Conservation (phyloP, 1,140 invertebrate species). For the Drosophila albomicans region DNA sequence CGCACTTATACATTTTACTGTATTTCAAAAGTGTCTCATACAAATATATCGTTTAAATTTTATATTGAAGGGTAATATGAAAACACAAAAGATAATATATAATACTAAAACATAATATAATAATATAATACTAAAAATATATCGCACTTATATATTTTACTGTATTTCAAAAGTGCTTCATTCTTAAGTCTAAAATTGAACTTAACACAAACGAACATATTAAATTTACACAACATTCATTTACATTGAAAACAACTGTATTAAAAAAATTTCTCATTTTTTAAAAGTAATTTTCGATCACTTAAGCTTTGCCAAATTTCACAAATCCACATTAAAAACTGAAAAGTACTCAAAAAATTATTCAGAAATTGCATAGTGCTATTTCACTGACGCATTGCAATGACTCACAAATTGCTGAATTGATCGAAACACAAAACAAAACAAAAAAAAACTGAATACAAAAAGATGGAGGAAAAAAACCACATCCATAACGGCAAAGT, state of each 20-base stretch:
- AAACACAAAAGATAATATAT: too few relatives aligned
- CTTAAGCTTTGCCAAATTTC: slow-evolving; percentile 2
- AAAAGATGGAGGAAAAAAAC: slow-evolving; percentile 25
- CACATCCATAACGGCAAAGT: slow-evolving; percentile 55
- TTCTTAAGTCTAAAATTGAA: too few relatives aligned
- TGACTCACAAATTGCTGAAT: slow-evolving; percentile 28
- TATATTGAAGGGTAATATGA: too few relatives aligned
- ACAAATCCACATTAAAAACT: slow-evolving; percentile 31
- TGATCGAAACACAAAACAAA: not conserved
- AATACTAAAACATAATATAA: too few relatives aligned
- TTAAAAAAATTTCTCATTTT: not conserved
- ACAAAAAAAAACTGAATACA: slow-evolving; percentile 7
- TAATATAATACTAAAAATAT: too few relatives aligned
- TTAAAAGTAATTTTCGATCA: not conserved
- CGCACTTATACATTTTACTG: too few relatives aligned
- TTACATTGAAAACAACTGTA: not conserved
- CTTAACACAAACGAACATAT: too few relatives aligned
- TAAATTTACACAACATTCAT: too few relatives aligned
- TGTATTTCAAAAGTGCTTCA: too few relatives aligned
- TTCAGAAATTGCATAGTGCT: slow-evolving; percentile 32
- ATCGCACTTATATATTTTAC: too few relatives aligned
- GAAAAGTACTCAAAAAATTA: slow-evolving; percentile 41
- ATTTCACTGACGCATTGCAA: slow-evolving; percentile 36
- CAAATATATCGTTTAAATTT: too few relatives aligned
- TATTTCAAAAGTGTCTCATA: too few relatives aligned